Evolutionary conservation across 2,113 vertebrate species (phyloP).

Genomic region (Pipa parva): DNA sequence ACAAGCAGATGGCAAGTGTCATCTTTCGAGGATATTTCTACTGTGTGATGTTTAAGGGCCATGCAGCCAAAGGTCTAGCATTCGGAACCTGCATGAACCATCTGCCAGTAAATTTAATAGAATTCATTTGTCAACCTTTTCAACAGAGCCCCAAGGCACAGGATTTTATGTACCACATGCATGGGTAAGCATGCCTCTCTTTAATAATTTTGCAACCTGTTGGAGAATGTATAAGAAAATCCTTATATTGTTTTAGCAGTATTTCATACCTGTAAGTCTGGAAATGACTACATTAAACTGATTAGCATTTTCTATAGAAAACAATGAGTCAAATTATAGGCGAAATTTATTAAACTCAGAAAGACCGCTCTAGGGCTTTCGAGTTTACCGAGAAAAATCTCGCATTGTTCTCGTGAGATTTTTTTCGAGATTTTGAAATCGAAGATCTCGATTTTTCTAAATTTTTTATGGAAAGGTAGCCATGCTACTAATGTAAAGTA

Average conservation of each 20-base stretch:
- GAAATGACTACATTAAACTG: too few relatives aligned
- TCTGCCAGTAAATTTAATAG: conserved; percentile 8
- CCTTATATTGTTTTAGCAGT: not conserved
- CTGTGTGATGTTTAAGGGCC: not conserved
- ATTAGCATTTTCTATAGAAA: too few relatives aligned
- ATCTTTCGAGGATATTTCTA: not conserved
- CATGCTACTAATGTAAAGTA: too few relatives aligned
- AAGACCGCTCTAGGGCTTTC: too few relatives aligned
- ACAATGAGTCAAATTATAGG: too few relatives aligned
- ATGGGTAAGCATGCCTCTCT: conserved; percentile 2
- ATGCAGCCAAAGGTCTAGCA: conserved; percentile 4
- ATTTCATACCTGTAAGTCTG: conserved; percentile 25
- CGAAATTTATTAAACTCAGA: too few relatives aligned
- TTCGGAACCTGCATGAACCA: conserved; percentile 8
- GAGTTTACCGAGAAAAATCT: too few relatives aligned
- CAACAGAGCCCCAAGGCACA: conserved; percentile 5
- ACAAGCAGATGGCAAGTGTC: not conserved
- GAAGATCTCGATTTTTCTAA: too few relatives aligned
- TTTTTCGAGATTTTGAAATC: too few relatives aligned
- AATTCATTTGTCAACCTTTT: conserved; percentile 10
- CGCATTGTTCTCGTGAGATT: too few relatives aligned
- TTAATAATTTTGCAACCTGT: conserved; percentile 14
- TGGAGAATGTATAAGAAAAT: not conserved
- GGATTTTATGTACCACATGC: conserved; percentile 11
- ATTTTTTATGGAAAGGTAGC: too few relatives aligned